A percentile compares a stretch with the other conserved stretches of the same genome.
phyloP scores from a whole-genome alignment of 1,140 invertebrate species.

The Stratiolaelaps scimitus region DNA sequence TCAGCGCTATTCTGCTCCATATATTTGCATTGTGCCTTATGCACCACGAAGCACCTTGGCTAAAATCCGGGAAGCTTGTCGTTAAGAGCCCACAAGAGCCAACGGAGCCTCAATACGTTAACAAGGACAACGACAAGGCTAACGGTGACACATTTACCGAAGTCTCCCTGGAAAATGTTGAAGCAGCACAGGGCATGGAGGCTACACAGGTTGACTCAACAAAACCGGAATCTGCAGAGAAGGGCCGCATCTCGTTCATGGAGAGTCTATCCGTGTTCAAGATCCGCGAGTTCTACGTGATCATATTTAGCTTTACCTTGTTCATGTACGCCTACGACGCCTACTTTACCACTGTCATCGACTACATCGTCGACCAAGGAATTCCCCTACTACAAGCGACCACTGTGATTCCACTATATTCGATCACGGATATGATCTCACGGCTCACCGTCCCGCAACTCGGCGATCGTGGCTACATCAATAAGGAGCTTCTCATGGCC shows the following conservation, averaged over 20 bases:
- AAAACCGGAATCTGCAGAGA: background rate
- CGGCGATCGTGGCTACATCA: slow-evolving; percentile 8
- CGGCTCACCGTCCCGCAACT: slow-evolving; percentile 1
- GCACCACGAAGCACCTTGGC: slow-evolving; percentile 19
- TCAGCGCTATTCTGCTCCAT: background rate
- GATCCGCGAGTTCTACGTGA: slow-evolving; percentile 15
- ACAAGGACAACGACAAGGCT: too few species aligned
- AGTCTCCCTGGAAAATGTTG: too few species aligned
- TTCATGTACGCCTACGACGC: slow-evolving; percentile 17
- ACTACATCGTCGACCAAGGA: slow-evolving; percentile 15
- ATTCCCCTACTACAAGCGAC: background rate
- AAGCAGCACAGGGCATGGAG: too few species aligned
- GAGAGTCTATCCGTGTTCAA: background rate
- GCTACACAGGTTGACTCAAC: background rate
- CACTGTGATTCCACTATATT: slow-evolving; percentile 15
- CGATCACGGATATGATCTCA: slow-evolving; percentile 11
- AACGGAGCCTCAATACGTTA: too few species aligned
- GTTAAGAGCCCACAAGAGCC: too few species aligned
- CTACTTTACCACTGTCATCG: slow-evolving; percentile 13
- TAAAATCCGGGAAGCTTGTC: background rate
- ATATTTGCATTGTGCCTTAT: slow-evolving; percentile 12
- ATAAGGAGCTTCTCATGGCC: slow-evolving; percentile 4
- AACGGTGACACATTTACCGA: too few species aligned
- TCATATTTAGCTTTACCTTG: slow-evolving; percentile 9
- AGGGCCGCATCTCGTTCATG: background rate